Percentiles rank a stretch among this genome's conserved stretches.
These are phyloP conservation scores for Apostichopus parvimensis DNA, from an alignment of 35 echinoderm and acorn worm species.

Conservation along the genomic window DNA sequence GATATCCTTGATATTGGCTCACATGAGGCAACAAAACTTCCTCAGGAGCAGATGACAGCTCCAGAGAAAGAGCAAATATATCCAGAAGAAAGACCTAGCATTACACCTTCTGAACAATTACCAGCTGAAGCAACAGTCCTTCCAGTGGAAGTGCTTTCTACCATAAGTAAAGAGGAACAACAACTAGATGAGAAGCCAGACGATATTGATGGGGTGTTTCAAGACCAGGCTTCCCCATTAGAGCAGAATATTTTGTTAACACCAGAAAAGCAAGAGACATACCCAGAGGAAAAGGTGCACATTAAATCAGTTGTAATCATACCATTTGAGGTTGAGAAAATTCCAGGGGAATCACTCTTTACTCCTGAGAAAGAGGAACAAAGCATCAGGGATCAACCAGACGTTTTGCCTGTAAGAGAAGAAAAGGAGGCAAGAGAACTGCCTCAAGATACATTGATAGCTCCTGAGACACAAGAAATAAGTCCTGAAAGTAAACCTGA, in stretches of 20 bases:
- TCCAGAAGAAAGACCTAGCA: slow-evolving; percentile 44
- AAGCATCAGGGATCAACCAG: slow-evolving; percentile 42
- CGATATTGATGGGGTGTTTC: background rate
- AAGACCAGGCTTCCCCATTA: background rate
- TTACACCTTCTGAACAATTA: background rate
- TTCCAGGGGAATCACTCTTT: slow-evolving; percentile 16
- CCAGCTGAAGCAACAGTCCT: slow-evolving; percentile 9
- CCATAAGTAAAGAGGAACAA: slow-evolving; percentile 16
- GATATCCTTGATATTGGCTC: background rate
- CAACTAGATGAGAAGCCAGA: slow-evolving; percentile 14
- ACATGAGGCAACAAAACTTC: slow-evolving; percentile 7
- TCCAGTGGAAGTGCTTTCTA: slow-evolving; percentile 25
- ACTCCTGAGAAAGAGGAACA: slow-evolving; percentile 57
- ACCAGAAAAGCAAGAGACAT: background rate
- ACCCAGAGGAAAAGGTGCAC: background rate
- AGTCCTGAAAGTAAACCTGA: slow-evolving; percentile 27
- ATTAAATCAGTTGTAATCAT: slow-evolving; percentile 7
- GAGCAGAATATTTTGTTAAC: background rate
- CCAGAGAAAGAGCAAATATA: slow-evolving; percentile 42
- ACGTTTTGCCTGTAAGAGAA: slow-evolving; percentile 24
- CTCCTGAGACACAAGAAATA: slow-evolving; percentile 36
- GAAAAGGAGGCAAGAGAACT: slow-evolving; percentile 23
- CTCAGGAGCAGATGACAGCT: slow-evolving; percentile 7
- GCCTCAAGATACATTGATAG: slow-evolving; percentile 34
- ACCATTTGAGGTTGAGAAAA: slow-evolving; percentile 41